Evolutionary conservation across 1,140 invertebrate genomes (phyloP), one percentile per base, ranked within the genome.

Genomic region (Calephelis virginiensis): DNA sequence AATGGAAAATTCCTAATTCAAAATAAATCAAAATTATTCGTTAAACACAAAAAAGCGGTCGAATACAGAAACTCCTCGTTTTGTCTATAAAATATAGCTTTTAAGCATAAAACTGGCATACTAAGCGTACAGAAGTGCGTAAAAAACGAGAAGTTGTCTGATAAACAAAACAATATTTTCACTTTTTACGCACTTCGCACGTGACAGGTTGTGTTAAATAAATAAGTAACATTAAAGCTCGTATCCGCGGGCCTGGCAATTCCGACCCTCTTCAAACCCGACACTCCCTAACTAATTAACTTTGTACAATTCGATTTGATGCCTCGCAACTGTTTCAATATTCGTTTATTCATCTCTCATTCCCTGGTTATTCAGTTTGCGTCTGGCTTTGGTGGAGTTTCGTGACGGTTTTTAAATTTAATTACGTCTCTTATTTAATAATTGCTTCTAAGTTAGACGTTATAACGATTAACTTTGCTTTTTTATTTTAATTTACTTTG

Each of bases 261-360:
- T 38, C 49, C 61, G 70, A 84, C 83, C 83, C 81, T 81, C 69
- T 78, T 83, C 81, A 81, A 75, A 71, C 68, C 75, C 78, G 79
- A 83, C 82, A 76, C 70, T 67, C 68, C 73, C 71, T 80, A 82
- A 82, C 69, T 87, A 85, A 87, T 87, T 87, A 85, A 81, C 81
- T 84, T 80, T 77, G 74, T 74, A 80, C 78, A 83, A 85, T 85
- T 83, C 78, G 78, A 85, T 83, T 83, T 78, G 76, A 78, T 59
- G 53, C 53, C 70, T 63, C 74, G 75, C 76, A 78, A 85, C 82
- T 80, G 81, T 81, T 85, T 76, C 72, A 75, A 80, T 82, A 81
- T 83, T 80, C 72, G 59, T 76, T 81, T 74, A 75, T 75, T 66
- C 66, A 67, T 61, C 70, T 68, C 75, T 74, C 70, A 59, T 61